Conservation (phyloP, 2,797 vertebrate species). For the Dicrostonyx torquatus region DNA sequence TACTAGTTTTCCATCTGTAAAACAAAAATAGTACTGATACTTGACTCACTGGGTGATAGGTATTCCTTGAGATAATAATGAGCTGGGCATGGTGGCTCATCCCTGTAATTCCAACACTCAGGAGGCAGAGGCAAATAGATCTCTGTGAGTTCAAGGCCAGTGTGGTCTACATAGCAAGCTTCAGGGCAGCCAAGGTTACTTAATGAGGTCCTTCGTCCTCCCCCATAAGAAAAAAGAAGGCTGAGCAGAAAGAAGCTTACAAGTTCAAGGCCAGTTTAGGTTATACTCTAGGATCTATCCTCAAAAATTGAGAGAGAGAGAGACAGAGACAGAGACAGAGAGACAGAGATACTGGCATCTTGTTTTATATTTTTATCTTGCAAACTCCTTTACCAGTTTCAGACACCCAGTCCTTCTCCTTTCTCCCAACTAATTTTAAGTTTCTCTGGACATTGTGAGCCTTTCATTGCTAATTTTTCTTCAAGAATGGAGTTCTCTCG, state of each 20-base stretch:
- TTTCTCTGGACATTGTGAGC: background rate
- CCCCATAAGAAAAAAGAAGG: background rate
- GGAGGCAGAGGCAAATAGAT: background rate
- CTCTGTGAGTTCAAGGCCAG: background rate
- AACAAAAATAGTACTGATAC: conserved; percentile 35
- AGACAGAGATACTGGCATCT: background rate
- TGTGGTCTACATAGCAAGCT: background rate
- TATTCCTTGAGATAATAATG: conserved; percentile 18
- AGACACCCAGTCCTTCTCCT: conserved; percentile 2
- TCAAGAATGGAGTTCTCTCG: conserved; percentile 48
- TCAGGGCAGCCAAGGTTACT: background rate
- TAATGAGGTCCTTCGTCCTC: background rate
- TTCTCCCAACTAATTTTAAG: conserved; percentile 17
- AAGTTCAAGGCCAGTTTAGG: background rate
- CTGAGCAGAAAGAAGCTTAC: background rate
- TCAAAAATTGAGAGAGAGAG: background rate
- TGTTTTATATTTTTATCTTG: background rate
- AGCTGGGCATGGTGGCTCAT: background rate
- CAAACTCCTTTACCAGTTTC: background rate
- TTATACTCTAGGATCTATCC: background rate
- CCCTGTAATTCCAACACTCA: background rate
- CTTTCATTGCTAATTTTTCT: conserved; percentile 42
- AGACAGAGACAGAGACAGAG: background rate
- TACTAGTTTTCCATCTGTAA: conserved; percentile 50
- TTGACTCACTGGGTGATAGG: background rate